Conservation (phyloP, 2,797 vertebrate species). For the Parambassis ranga region DNA sequence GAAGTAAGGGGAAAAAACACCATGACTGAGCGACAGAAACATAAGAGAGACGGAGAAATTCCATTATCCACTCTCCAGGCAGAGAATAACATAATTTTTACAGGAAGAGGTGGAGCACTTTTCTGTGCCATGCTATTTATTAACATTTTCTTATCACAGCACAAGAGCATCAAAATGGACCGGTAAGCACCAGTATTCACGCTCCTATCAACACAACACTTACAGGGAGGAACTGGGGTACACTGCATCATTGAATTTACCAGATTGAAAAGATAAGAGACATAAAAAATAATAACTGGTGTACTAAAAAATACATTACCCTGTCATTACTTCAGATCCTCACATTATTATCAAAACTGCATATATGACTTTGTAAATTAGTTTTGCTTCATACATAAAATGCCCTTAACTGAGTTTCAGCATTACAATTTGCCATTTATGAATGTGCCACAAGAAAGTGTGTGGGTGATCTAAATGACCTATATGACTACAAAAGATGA, state of each 20-base stretch:
- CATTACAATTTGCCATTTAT: too few species aligned
- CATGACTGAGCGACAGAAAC: neutral
- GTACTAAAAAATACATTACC: neutral
- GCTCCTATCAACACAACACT: neutral
- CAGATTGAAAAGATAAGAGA: neutral
- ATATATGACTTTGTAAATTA: too few species aligned
- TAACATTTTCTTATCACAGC: slow-evolving; percentile 34
- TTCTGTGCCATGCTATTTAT: slow-evolving; percentile 14
- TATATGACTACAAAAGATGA: too few species aligned
- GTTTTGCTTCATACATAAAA: too few species aligned
- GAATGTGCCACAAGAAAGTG: too few species aligned
- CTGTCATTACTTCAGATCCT: neutral
- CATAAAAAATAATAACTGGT: neutral
- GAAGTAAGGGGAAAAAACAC: neutral
- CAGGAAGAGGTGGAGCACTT: slow-evolving; percentile 3
- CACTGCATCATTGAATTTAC: neutral
- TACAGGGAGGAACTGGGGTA: neutral
- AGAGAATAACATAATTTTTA: slow-evolving; percentile 37
- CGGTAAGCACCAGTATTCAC: slow-evolving; percentile 7
- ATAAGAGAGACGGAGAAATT: slow-evolving; percentile 33
- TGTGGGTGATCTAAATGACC: too few species aligned
- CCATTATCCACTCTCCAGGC: slow-evolving; percentile 27
- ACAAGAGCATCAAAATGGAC: slow-evolving; percentile 25
- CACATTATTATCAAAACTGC: too few species aligned
- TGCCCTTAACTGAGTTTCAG: too few species aligned